Evolutionary conservation across 2,113 vertebrate genomes (phyloP).

Genomic region (Periophthalmus modestus): DNA sequence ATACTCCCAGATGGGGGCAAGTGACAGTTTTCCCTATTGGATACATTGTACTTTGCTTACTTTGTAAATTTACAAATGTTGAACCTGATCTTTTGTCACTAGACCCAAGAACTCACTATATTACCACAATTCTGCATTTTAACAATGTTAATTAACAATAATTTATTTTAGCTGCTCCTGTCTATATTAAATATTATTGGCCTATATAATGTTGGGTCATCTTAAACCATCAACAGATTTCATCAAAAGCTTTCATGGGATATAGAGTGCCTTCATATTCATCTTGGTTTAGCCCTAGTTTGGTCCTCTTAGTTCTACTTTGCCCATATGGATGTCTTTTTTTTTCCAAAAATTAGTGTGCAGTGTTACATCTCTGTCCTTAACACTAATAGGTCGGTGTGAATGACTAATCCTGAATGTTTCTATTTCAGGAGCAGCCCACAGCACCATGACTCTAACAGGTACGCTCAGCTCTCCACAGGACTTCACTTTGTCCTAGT

Average conservation of each 20-base stretch:
- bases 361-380: not conserved
- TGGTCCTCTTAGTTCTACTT: not conserved
- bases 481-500: not conserved
- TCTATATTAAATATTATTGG: too few relatives aligned
- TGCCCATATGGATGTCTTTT: not conserved
- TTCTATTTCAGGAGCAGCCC: conserved; percentile 37
- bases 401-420: not conserved
- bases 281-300: not conserved
- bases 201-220: too few relatives aligned
- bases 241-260: not conserved
- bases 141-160: too few relatives aligned
- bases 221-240: not conserved
- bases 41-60: too few relatives aligned
- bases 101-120: too few relatives aligned
- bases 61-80: too few relatives aligned
- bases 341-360: not conserved
- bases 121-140: too few relatives aligned
- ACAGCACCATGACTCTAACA: conserved; percentile 62
- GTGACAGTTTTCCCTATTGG: too few relatives aligned
- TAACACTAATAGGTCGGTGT: not conserved
- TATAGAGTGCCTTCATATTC: not conserved
- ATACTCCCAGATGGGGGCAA: too few relatives aligned
- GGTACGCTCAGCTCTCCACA: conserved; percentile 27
- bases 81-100: too few relatives aligned
- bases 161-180: too few relatives aligned